Conservation (phyloP, 2,797 vertebrate species). For the Ceryle rudis region DNA sequence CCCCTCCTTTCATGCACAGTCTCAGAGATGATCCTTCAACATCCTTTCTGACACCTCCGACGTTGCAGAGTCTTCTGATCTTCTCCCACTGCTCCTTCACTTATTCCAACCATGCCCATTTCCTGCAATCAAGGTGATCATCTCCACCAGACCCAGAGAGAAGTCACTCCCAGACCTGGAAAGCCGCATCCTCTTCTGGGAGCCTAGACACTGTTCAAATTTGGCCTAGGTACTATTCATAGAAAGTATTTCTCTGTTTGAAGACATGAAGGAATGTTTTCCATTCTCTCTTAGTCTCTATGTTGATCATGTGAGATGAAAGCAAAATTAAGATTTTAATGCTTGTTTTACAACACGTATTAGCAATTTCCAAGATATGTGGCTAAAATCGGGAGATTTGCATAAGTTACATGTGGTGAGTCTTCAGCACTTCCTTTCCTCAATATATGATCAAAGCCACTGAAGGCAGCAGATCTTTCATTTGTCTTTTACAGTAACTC, state of each 20-base stretch:
- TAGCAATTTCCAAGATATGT: neutral
- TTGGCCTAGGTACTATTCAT: neutral
- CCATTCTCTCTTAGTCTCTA: neutral
- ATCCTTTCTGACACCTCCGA: neutral
- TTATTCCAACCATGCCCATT: neutral
- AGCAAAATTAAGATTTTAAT: neutral
- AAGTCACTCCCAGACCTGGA: neutral
- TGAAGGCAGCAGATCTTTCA: neutral
- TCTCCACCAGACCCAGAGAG: no score
- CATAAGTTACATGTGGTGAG: neutral
- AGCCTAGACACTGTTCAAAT: neutral
- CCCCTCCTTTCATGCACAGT: rapidly evolving
- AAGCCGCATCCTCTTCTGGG: neutral
- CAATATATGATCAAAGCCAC: neutral
- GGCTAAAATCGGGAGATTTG: neutral
- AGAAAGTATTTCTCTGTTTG: neutral
- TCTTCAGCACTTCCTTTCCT: neutral
- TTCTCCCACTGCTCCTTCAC: neutral
- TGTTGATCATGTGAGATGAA: rapidly evolving
- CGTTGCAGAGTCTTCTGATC: neutral
- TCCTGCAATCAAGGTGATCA: neutral
- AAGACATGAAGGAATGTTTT: neutral
- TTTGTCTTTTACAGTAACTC: neutral
- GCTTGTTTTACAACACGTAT: neutral
- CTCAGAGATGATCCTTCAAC: neutral